Conservation (phyloP, 2,797 vertebrate genomes). For the Anisognathus igniventris region DNA sequence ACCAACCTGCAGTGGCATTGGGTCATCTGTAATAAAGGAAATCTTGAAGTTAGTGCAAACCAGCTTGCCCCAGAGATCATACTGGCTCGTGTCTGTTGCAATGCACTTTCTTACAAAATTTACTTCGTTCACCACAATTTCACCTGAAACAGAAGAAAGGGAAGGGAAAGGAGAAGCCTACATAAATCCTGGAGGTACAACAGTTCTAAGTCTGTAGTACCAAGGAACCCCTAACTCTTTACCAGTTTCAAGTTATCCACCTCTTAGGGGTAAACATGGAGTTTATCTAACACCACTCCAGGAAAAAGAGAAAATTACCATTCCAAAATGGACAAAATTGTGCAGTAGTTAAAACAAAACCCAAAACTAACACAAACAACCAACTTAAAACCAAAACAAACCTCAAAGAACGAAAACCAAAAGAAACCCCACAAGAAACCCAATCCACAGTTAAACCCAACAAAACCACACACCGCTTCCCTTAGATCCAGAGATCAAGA, state of each 20-base stretch:
- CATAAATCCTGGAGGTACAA: not conserved
- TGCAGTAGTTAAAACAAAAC: not conserved
- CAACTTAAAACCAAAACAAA: not conserved
- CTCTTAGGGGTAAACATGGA: not conserved
- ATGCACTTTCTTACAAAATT: slow-evolving; percentile 98
- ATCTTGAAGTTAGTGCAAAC: slow-evolving; percentile 99
- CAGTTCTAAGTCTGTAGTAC: not conserved
- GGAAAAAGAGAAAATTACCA: not conserved
- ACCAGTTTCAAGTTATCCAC: not conserved
- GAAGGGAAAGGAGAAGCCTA: not conserved
- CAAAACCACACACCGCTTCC: not conserved
- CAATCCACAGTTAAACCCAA: not conserved
- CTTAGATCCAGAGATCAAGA: not conserved
- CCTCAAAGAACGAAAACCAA: not conserved
- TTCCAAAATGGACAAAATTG: not conserved
- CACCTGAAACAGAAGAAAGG: slow-evolving; percentile 80
- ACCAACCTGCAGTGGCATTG: slow-evolving; percentile 85
- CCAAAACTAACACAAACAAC: not conserved
- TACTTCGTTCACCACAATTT: slow-evolving; percentile 96
- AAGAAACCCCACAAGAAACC: not conserved
- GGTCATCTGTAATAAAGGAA: slow-evolving; percentile 92
- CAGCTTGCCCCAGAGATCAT: slow-evolving; percentile 95
- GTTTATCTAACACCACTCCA: not conserved
- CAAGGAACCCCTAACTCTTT: not conserved
- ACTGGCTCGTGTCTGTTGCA: slow-evolving; percentile 85